Percentiles rank a stretch among this genome's conserved stretches.
phyloP scores from a whole-genome alignment of 2,888 invertebrate species.

The Crossocerus cetratus region DNA sequence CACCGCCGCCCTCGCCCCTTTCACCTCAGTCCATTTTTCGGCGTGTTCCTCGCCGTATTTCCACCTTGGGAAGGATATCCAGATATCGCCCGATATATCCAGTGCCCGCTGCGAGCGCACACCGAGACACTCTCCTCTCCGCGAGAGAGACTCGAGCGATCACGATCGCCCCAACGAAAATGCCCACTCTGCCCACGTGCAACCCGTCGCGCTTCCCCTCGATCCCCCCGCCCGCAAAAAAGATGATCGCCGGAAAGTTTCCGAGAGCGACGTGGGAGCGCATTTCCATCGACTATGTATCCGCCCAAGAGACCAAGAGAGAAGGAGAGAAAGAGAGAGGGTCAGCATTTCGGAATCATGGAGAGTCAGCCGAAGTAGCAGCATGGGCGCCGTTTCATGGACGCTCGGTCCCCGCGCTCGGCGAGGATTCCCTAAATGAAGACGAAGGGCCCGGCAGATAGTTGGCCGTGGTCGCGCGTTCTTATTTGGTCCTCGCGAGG shows the following conservation, averaged over 20 bases:
- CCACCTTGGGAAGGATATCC: constrained; percentile 51
- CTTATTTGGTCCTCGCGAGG: background rate
- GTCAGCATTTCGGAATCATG: too few relatives aligned
- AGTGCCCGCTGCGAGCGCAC: background rate
- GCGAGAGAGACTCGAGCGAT: background rate
- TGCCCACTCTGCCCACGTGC: background rate
- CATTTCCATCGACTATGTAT: too few relatives aligned
- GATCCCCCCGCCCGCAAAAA: background rate
- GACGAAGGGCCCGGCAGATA: background rate
- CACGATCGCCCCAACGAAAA: background rate
- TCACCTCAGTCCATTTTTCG: constrained; percentile 30
- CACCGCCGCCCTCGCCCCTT: constrained; percentile 4
- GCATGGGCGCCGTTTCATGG: too few relatives aligned
- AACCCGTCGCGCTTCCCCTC: background rate
- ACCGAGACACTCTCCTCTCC: too few relatives aligned
- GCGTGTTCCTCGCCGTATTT: constrained; percentile 30
- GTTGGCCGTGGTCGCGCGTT: background rate
- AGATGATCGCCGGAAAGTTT: background rate
- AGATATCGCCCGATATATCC: constrained; percentile 32
- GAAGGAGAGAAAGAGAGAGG: too few relatives aligned
- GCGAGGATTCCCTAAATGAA: background rate
- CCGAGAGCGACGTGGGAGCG: background rate
- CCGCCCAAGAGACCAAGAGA: too few relatives aligned
- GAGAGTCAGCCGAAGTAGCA: too few relatives aligned
- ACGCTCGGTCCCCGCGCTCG: background rate